These are phyloP conservation scores for Progne subis DNA, from an alignment of 2,113 vertebrate species.

Conservation along the genomic window DNA sequence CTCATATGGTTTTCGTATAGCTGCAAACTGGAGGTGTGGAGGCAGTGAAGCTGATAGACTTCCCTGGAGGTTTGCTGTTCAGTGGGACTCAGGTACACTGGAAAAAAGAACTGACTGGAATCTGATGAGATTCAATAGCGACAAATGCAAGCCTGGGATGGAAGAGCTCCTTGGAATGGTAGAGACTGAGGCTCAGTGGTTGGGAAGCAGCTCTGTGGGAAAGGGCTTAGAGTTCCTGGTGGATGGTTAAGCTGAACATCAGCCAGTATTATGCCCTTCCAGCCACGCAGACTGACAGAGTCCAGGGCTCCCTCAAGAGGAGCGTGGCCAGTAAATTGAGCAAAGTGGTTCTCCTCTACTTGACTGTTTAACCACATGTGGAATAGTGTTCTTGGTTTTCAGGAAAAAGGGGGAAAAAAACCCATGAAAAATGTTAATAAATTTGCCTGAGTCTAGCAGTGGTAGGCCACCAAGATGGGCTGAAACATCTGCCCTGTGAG, in stretches of 20 bases:
- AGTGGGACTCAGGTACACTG: background rate
- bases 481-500: background rate
- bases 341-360: background rate
- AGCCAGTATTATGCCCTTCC: background rate
- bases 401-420: background rate
- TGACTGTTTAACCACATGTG: background rate
- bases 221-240: background rate
- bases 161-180: background rate
- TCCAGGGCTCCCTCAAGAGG: background rate
- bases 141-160: background rate
- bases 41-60: background rate
- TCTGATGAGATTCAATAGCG: background rate
- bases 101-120: background rate
- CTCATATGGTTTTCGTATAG: background rate
- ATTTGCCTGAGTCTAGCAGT: background rate
- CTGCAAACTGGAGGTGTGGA: background rate
- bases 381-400: background rate
- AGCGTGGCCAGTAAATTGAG: background rate
- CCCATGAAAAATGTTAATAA: background rate
- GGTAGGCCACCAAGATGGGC: background rate
- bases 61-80: fast-evolving
- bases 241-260: background rate
- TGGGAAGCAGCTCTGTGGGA: background rate
- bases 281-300: background rate
- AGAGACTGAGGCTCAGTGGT: background rate